Percentiles rank a stretch among this genome's conserved stretches.
phyloP scores from a whole-genome alignment of 2,113 vertebrate species.

The Mormoops blainvillei region DNA sequence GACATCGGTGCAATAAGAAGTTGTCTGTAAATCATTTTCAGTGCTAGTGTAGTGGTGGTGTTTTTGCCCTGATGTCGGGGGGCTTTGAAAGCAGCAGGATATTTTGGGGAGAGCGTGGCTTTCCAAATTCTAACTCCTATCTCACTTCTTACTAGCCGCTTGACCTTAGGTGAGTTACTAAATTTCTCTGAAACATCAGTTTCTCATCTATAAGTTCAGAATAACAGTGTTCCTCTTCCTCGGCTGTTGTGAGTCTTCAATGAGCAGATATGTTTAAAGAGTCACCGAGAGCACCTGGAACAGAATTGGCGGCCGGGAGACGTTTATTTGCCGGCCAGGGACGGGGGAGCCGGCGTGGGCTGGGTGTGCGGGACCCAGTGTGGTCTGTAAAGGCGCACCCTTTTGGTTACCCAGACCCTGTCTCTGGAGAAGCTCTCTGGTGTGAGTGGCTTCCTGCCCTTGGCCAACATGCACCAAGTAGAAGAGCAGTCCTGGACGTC shows the following conservation, averaged over 20 bases:
- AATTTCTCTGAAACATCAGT: neutral
- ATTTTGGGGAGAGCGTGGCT: neutral
- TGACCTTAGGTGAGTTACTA: neutral
- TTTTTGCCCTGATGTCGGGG: neutral
- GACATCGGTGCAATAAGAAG: neutral
- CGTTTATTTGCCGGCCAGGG: neutral
- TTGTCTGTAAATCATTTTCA: neutral
- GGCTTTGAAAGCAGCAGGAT: neutral
- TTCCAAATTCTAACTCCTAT: neutral
- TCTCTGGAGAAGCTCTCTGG: neutral
- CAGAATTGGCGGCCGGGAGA: neutral
- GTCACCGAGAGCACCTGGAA: neutral
- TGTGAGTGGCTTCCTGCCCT: neutral
- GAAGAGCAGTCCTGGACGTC: neutral
- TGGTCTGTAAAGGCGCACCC: neutral
- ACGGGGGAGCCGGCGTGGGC: neutral
- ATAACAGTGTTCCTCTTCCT: neutral
- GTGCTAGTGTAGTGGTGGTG: neutral
- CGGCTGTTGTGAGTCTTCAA: neutral
- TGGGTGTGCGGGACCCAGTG: neutral
- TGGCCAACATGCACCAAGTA: neutral
- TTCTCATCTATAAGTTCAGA: neutral
- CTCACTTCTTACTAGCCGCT: neutral
- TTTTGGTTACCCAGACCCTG: neutral
- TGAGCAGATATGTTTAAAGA: neutral